A percentile compares a stretch with the other conserved stretches of the same genome.
Conservation (phyloP, 2,113 vertebrate genomes). For the Origma solitaria region DNA sequence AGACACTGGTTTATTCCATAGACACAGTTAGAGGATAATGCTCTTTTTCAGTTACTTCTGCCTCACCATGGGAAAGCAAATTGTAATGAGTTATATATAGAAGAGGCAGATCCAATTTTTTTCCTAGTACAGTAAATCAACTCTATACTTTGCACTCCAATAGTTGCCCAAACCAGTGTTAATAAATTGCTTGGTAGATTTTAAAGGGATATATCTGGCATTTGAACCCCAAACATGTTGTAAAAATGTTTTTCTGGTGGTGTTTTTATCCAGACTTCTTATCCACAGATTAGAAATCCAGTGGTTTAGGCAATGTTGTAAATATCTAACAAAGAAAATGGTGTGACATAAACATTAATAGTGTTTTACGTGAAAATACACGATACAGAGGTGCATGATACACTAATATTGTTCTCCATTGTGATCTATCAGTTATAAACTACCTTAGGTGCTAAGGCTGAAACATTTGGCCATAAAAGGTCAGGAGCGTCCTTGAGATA, state of each 20-base stretch:
- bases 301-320: neutral
- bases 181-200: neutral
- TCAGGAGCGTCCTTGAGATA: neutral
- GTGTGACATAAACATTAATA: neutral
- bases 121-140: neutral
- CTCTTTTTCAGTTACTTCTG: neutral
- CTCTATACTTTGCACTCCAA: neutral
- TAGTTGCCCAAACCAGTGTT: neutral
- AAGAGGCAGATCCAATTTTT: neutral
- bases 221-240: neutral
- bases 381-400: neutral
- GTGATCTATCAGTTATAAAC: neutral
- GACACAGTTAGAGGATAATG: neutral
- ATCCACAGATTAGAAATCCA: neutral
- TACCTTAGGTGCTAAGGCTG: neutral
- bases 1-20: neutral
- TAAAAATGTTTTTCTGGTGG: neutral
- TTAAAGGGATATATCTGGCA: neutral
- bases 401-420: neutral
- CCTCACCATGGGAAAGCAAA: neutral
- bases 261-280: neutral
- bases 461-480: neutral
- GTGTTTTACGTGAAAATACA: neutral
- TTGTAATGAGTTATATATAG: neutral
- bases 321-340: neutral